Evolutionary conservation across 2,888 invertebrate genomes (phyloP), one percentile per base, ranked within the genome.

Genomic region (Schizaphis graminum): DNA sequence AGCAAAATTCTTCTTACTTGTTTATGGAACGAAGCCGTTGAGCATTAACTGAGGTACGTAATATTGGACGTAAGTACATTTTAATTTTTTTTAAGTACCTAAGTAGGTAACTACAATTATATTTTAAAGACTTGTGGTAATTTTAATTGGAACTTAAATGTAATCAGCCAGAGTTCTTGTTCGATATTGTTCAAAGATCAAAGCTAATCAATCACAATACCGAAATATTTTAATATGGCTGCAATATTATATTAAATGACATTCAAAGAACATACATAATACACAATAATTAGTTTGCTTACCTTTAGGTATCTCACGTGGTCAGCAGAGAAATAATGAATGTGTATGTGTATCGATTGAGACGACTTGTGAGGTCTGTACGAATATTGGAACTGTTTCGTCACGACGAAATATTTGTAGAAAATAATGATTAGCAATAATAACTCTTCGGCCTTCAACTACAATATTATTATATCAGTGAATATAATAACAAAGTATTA

Each of bases 1-100:
- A 92, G 89, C 57, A 90, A 90, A 57, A 85, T 67, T 91, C 16
- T 47, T 93, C 94, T 94, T 94, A 94, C 94, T 94, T 94, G 91
- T 94, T 91, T 35, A 11, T 47, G 61, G 53, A 91, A 94, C 24
- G 67, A 61, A 41, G 94, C 28, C 86, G 91, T 67, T 61, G 91
- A 67, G 57, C 53, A 77, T 61, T 90, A 57, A 57, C 47, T 90
- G 90, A 67, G 35, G 90, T 47, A 61, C 94, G 91, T 35, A 53
- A 67, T 57, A 94, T 53, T 85, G 94, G 85, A 86, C 91, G 86
- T 53, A 91, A 94, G 49, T 90, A 57, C 94, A 94, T 94, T 77
- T 77, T 90, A 24, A 24, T 67, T 47, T 67, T 49, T 57, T 86
- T 86, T 86, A 88, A 53, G 28, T 49, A 88, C 44, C 47, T 67